Evolutionary conservation across 2,797 vertebrate species (phyloP), one percentile per base, ranked within the genome.

Genomic region (Lacerta viridis): DNA sequence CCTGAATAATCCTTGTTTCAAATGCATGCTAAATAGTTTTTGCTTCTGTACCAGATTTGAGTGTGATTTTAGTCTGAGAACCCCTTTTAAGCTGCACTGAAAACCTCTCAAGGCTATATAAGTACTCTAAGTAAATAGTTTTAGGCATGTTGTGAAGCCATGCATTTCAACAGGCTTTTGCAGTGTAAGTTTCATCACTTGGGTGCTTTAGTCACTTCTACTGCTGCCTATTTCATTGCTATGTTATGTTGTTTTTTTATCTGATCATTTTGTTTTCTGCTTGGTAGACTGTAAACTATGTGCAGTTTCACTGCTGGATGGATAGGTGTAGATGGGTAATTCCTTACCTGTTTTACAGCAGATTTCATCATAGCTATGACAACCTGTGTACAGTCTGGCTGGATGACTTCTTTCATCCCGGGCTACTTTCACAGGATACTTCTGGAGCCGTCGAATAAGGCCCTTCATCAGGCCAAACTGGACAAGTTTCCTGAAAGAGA

Each of bases 341-440:
- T 10, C 27, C 84, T 1, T 96, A 98, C 99, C 99, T 1, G 99
- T 99, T 97, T 99, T 99, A 95, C 99, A 99, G 97, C 99, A 99
- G 96, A 99, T 99, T 96, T 99, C 98, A 66, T 99, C 99, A 1
- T 99, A 99, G 96, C 99, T 99, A 92, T 99, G 99, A 86, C 98
- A 98, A 46, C 99, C 99, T 0, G 99, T 99, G 85, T 98, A 99
- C 33, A 99, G 98, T 23, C 98, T 98, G 27, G 98, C 98, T 0
- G 97, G 98, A 83, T 97, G 97, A 95, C 98, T 98, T 80, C 97
- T 97, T 87, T 99, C 98, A 0, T 99, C 98, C 1, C 96, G 97
- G 0, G 97, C 91, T 0, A 99, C 97, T 93, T 99, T 99, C 68
- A 99, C 98, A 0, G 99, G 99, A 90, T 99, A 99, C 87, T 99